Conservation (phyloP, 2,113 vertebrate species). For the Marcusenius ussheri region DNA sequence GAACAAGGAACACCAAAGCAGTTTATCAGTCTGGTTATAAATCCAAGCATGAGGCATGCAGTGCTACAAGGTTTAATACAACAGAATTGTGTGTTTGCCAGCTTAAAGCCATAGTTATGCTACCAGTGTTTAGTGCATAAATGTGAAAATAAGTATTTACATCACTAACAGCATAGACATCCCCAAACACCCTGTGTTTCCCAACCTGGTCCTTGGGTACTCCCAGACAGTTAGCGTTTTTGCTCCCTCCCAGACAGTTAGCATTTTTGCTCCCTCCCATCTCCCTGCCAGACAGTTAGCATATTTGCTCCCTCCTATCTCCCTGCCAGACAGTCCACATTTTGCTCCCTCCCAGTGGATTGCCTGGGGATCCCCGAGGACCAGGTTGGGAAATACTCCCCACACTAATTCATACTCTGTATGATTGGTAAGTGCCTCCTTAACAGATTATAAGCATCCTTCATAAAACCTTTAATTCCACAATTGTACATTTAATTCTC, state of each 20-base stretch:
- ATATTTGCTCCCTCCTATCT: too few species aligned
- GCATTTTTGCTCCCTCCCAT: too few species aligned
- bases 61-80: background rate
- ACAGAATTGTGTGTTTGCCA: background rate
- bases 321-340: background rate
- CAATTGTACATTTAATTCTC: background rate
- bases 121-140: background rate
- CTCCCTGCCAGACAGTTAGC: too few species aligned
- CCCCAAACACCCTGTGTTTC: background rate
- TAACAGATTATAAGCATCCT: background rate
- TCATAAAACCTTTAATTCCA: background rate
- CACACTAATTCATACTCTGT: background rate
- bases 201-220: background rate
- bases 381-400: background rate
- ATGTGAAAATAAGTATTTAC: background rate
- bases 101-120: background rate
- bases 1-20: background rate
- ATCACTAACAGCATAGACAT: background rate
- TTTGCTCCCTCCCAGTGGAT: background rate
- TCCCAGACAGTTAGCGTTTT: background rate
- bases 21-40: background rate
- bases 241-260: background rate
- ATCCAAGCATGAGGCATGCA: background rate
- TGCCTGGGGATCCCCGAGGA: background rate
- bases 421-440: background rate